Conservation (phyloP, 2,888 invertebrate species). For the Lasioglossum morio region DNA sequence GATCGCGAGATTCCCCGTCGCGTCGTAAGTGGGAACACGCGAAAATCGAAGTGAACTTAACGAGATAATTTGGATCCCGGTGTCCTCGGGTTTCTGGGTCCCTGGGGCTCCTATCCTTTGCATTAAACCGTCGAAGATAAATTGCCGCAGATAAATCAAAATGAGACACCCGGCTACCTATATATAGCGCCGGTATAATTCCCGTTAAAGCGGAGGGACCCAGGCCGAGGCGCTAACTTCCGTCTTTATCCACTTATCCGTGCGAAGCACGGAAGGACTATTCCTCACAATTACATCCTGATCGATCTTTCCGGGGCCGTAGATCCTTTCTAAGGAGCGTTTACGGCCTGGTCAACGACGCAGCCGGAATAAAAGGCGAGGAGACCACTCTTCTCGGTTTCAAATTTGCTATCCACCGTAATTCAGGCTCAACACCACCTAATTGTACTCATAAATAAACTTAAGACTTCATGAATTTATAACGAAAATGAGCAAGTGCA, state of each 20-base stretch:
- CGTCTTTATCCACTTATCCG: conserved; percentile 74
- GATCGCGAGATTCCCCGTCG: not conserved
- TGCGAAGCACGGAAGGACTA: conserved; percentile 72
- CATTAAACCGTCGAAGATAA: conserved; percentile 61
- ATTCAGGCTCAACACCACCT: not conserved
- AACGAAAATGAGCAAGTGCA: not conserved
- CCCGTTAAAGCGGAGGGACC: conserved; percentile 58
- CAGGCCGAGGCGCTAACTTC: conserved; percentile 58
- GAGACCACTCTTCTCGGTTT: not conserved
- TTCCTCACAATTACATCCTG: conserved; percentile 76
- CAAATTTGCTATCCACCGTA: not conserved
- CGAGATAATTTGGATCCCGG: conserved; percentile 13
- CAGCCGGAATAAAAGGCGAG: conserved; percentile 37
- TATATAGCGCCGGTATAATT: conserved; percentile 61
- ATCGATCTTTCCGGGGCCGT: conserved; percentile 67
- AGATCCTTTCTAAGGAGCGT: conserved; percentile 47
- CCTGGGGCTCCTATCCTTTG: conserved; percentile 47
- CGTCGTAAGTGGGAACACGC: not conserved
- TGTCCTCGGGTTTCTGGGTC: not conserved
- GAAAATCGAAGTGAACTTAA: conserved; percentile 8
- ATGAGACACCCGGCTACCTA: conserved; percentile 39
- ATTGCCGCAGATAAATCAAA: conserved; percentile 69
- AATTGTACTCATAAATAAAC: not conserved
- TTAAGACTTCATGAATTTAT: not conserved
- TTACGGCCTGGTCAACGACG: conserved; percentile 46